A percentile compares a stretch with the other conserved stretches of the same genome.
These are phyloP conservation scores for Pogonognathellus flavescens DNA, from an alignment of 1,140 invertebrate species.

Conservation along the genomic window DNA sequence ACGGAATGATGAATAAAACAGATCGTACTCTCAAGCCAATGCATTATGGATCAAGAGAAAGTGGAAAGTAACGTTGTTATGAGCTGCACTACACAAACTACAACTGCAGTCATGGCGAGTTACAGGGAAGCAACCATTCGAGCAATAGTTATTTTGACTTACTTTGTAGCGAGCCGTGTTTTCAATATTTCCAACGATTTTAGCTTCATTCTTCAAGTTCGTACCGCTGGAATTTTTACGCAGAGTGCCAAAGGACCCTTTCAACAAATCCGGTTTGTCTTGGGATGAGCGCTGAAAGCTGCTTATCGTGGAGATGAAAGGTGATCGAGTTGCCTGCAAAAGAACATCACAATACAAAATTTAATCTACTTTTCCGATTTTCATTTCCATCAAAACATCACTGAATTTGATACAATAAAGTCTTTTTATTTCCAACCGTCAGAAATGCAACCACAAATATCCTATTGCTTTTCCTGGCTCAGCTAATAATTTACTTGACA, in stretches of 20 bases:
- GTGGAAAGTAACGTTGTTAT: conserved; percentile 4
- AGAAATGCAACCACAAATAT: conserved; percentile 66
- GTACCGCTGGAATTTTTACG: conserved; percentile 59
- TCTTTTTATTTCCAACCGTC: too few relatives aligned
- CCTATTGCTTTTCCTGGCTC: conserved; percentile 73
- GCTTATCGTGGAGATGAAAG: conserved; percentile 79
- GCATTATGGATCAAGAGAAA: not conserved
- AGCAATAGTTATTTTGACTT: conserved; percentile 46
- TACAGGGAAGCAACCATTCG: not conserved
- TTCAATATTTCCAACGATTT: conserved; percentile 70
- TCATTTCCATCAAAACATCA: too few relatives aligned
- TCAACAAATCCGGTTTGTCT: conserved; percentile 85
- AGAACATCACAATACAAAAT: conserved; percentile 69
- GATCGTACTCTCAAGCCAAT: not conserved
- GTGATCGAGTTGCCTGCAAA: conserved; percentile 81
- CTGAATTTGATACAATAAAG: too few relatives aligned
- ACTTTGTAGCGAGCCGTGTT: conserved; percentile 72
- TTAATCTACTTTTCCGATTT: too few relatives aligned
- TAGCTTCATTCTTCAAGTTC: conserved; percentile 71
- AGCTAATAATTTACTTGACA: not conserved
- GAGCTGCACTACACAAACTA: not conserved
- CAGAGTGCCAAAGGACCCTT: conserved; percentile 81
- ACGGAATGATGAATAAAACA: conserved; percentile 3
- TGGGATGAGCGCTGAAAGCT: conserved; percentile 74
- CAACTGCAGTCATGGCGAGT: not conserved